Evolutionary conservation across 1,140 invertebrate genomes (phyloP), one percentile per base, ranked within the genome.

Genomic region (Heliothis virescens): DNA sequence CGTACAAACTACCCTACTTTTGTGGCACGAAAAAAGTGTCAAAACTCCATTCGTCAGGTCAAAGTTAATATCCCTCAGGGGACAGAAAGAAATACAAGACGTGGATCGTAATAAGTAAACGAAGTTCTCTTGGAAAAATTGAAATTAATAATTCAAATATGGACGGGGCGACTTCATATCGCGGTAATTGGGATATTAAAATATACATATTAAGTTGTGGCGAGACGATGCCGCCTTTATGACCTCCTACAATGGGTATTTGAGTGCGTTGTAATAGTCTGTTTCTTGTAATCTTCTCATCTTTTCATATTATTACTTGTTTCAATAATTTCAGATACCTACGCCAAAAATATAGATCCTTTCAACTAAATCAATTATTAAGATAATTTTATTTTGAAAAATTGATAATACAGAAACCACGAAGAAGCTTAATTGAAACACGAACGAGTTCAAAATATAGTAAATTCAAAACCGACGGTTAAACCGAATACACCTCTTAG

Each of bases 111-210:
- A 69, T 69, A 55, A 77, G 75, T 69, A 63, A 67, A 52, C 48
- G 63, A 26, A 78, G 75, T 57, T 78, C 60, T 55, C 72, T 75
- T 16, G 78, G 82, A 83, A 80, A 83, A 80, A 83, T 83, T 83
- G 74, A 83, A 83, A 83, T 83, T 83, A 80, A 80, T 83, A 80
- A 83, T 83, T 80, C 79, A 83, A 60, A 69, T 67, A 72, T 71
- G 60, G 73, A 48, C 50, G 62, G 62, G 26, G 75, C 52, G 48
- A 72, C 77, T 62, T 71, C 60, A 67, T 67, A 71, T 60, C 41
- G 16, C 12, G 57, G 77, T 79, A 79, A 79, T 72, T 79, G 77
- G 48, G 7, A 52, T 52, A 52, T 79, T 71, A 79, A 79, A 75
- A 78, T 53, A 78, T 57, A 63, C 50, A 63, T 77, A 67, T 57